A percentile compares a stretch with the other conserved stretches of the same genome.
These are phyloP conservation scores for Pangasius macronema DNA, from an alignment of 2,797 vertebrate genomes.

Conservation along the genomic window DNA sequence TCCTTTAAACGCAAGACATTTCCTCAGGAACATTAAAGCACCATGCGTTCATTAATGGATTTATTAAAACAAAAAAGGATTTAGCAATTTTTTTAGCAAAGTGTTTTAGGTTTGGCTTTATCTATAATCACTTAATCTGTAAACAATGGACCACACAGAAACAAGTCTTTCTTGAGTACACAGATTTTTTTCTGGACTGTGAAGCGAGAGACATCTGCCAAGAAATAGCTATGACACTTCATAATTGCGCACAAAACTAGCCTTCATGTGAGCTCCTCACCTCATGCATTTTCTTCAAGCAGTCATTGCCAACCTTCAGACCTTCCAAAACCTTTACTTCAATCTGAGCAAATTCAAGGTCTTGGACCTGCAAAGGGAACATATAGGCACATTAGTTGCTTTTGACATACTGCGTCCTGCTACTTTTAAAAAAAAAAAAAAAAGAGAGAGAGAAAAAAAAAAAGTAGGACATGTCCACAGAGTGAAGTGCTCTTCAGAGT, in stretches of 20 bases:
- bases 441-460: not conserved
- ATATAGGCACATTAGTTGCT: not conserved
- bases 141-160: conserved; percentile 51
- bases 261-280: conserved; percentile 50
- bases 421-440: not conserved
- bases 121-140: conserved; percentile 69
- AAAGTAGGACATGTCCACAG: conserved; percentile 24
- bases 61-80: not conserved
- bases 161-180: not conserved
- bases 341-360: conserved; percentile 93
- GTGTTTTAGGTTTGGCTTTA: conserved; percentile 23
- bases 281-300: conserved; percentile 89
- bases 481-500: conserved; percentile 11
- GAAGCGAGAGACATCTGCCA: not conserved
- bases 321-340: conserved; percentile 94
- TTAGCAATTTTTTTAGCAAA: not conserved
- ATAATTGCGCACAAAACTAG: not conserved
- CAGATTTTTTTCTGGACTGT: not conserved
- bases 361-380: conserved; percentile 71
- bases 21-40: not conserved
- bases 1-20: not conserved
- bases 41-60: not conserved
- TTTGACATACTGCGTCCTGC: not conserved
- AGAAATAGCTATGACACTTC: not conserved
- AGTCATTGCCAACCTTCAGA: conserved; percentile 89